Percentiles rank a stretch among this genome's conserved stretches.
phyloP scores from a whole-genome alignment of 1,140 invertebrate genomes.

The Drosophila ficusphila region DNA sequence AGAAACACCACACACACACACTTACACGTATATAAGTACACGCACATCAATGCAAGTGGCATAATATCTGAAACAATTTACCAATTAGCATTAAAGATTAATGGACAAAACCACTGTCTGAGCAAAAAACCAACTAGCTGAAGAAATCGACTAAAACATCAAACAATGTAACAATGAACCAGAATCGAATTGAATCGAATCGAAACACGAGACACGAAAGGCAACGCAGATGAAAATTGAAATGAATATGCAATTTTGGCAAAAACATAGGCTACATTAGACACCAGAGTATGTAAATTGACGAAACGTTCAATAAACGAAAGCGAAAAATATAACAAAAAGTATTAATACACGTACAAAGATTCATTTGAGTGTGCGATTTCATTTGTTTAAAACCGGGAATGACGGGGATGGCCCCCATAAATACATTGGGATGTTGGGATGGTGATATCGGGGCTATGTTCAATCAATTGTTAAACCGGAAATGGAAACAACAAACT shows the following conservation, averaged over 20 bases:
- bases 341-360: slow-evolving; percentile 37
- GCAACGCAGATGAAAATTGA: slow-evolving; percentile 39
- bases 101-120: slow-evolving; percentile 58
- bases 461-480: slow-evolving; percentile 58
- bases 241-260: slow-evolving; percentile 31
- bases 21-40: slow-evolving; percentile 26
- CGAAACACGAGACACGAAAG: slow-evolving; percentile 31
- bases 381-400: slow-evolving; percentile 38
- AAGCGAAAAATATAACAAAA: slow-evolving; percentile 45
- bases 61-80: slow-evolving; percentile 71
- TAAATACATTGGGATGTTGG: not conserved
- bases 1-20: slow-evolving; percentile 6
- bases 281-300: slow-evolving; percentile 69
- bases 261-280: slow-evolving; percentile 54
- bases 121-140: slow-evolving; percentile 76
- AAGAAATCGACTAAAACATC: slow-evolving; percentile 57
- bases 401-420: not conserved
- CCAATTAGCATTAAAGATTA: slow-evolving; percentile 72
- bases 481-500: slow-evolving; percentile 57
- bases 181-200: slow-evolving; percentile 32
- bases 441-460: not conserved
- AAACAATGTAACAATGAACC: slow-evolving; percentile 47
- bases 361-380: slow-evolving; percentile 35
- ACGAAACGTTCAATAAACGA: slow-evolving; percentile 69
- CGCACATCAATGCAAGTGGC: slow-evolving; percentile 60